Evolutionary conservation across 2,797 vertebrate species (phyloP).

Genomic region (Betta splendens): DNA sequence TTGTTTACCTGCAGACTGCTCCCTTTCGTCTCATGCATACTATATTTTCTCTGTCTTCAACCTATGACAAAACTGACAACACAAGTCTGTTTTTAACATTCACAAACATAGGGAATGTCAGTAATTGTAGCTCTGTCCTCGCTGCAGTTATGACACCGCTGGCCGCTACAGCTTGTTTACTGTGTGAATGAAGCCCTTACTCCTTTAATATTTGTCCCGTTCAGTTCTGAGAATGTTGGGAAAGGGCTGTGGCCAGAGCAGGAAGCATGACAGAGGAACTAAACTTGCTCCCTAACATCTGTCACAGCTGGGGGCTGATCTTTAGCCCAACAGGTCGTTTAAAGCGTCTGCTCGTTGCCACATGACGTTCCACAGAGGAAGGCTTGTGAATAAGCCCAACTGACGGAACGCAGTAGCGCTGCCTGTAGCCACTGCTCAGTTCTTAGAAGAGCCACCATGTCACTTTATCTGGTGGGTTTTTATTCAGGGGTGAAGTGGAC

Average conservation of each 20-base stretch:
- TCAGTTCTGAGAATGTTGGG: no score
- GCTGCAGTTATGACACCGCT: neutral
- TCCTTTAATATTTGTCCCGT: no score
- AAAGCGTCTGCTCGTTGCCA: conserved; percentile 13
- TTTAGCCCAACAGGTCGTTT: conserved; percentile 12
- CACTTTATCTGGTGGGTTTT: conserved; percentile 30
- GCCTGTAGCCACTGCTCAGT: neutral
- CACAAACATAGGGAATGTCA: neutral
- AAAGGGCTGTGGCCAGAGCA: no score
- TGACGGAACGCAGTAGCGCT: neutral
- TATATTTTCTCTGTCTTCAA: neutral
- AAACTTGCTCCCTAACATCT: no score
- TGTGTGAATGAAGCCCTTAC: neutral
- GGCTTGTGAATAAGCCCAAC: neutral
- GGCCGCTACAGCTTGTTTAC: neutral
- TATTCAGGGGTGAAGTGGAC: conserved; percentile 57
- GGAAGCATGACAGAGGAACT: no score
- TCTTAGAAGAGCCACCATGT: conserved; percentile 26
- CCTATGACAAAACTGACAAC: neutral
- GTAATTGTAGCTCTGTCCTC: no score
- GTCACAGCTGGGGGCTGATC: neutral
- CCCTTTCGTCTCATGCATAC: no score
- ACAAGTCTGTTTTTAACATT: neutral
- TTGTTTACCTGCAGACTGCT: no score
- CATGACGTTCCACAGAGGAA: conserved; percentile 8